Conservation (phyloP, 2,888 invertebrate species). For the Torymus texanus region DNA sequence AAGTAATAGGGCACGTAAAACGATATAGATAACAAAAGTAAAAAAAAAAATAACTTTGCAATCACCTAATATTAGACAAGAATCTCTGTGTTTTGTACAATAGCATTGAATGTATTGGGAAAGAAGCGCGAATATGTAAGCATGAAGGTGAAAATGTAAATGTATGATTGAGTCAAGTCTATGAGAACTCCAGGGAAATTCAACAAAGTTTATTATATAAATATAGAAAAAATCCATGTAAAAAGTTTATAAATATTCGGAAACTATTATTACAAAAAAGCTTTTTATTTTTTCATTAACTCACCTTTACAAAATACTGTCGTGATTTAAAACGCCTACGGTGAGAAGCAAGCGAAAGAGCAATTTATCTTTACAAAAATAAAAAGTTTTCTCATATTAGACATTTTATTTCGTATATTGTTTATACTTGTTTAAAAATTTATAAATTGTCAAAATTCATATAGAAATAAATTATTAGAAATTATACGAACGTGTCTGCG, state of each 20-base stretch:
- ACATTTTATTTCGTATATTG: background rate
- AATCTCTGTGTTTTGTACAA: constrained; percentile 68
- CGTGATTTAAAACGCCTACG: background rate
- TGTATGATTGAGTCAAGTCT: constrained; percentile 49
- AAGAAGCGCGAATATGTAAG: constrained; percentile 33
- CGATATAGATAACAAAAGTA: constrained; percentile 16
- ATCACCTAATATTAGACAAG: constrained; percentile 71
- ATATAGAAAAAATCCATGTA: constrained; percentile 32
- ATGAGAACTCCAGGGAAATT: constrained; percentile 50
- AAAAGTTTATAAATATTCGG: constrained; percentile 49
- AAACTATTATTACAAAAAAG: constrained; percentile 27
- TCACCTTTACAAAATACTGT: constrained; percentile 5
- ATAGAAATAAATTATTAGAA: constrained; percentile 15
- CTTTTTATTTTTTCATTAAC: constrained; percentile 45
- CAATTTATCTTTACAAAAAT: background rate
- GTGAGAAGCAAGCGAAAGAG: constrained; percentile 24
- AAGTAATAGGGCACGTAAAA: constrained; percentile 58
- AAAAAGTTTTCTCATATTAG: background rate
- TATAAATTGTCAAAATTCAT: background rate
- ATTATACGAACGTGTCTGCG: constrained; percentile 10
- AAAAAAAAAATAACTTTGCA: constrained; percentile 61
- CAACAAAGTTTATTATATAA: constrained; percentile 47
- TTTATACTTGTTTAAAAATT: constrained; percentile 10
- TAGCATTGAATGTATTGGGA: constrained; percentile 50
- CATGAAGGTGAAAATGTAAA: constrained; percentile 48